Conservation (phyloP, 2,113 vertebrate genomes). For the Megaceryle torquata region DNA sequence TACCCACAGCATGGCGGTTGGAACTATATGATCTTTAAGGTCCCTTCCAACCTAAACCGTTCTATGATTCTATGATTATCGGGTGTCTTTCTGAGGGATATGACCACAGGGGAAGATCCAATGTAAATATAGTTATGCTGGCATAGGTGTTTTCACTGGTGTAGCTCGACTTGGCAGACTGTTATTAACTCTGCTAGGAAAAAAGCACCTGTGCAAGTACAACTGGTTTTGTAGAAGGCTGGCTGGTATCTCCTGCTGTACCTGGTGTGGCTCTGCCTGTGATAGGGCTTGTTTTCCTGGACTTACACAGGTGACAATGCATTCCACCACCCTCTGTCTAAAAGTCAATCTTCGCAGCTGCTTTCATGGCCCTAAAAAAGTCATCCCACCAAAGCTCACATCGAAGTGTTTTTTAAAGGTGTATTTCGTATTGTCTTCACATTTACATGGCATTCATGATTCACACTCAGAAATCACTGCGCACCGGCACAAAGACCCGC, state of each 20-base stretch:
- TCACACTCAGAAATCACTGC: accelerated
- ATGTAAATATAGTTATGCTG: background rate
- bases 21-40: background rate
- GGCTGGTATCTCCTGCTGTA: background rate
- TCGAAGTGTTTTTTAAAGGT: background rate
- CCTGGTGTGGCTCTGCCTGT: background rate
- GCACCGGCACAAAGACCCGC: accelerated
- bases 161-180: background rate
- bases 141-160: background rate
- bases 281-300: background rate
- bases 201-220: background rate
- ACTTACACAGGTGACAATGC: background rate
- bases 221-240: background rate
- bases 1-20: background rate
- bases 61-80: background rate
- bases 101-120: background rate
- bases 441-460: accelerated
- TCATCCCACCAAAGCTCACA: accelerated
- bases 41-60: background rate
- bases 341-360: background rate
- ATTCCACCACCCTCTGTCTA: background rate
- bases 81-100: background rate
- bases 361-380: background rate
- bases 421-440: background rate
- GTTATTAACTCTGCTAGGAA: background rate